Evolutionary conservation across 2,113 vertebrate genomes (phyloP).

Genomic region (Monopterus albus): DNA sequence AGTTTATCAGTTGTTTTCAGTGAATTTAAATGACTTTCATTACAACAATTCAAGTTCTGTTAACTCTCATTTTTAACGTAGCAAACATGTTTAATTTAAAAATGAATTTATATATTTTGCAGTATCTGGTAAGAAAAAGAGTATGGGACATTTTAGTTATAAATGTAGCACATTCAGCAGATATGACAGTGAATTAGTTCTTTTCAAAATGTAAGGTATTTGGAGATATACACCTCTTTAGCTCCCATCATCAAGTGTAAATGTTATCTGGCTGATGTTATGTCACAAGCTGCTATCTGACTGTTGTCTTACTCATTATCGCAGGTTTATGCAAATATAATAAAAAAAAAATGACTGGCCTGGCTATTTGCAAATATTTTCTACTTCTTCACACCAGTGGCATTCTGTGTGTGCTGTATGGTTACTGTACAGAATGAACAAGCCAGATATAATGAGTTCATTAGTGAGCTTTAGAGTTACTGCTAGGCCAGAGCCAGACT

Average conservation of each 20-base stretch:
- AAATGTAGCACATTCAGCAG: background rate
- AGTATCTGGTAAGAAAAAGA: background rate
- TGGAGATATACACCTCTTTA: background rate
- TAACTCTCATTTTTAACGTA: background rate
- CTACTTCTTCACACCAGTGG: too few relatives aligned
- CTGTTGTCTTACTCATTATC: background rate
- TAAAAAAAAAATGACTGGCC: background rate
- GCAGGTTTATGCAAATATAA: background rate
- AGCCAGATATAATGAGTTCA: too few relatives aligned
- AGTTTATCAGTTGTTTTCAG: too few relatives aligned
- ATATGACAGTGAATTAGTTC: background rate
- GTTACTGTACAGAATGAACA: too few relatives aligned
- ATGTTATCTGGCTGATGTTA: background rate
- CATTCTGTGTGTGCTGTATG: too few relatives aligned
- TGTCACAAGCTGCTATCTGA: background rate
- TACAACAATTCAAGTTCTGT: too few relatives aligned
- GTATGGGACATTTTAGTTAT: too few relatives aligned
- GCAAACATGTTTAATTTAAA: background rate
- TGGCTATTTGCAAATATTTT: background rate
- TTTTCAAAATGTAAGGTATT: background rate
- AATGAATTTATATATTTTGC: background rate
- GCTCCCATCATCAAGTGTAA: background rate
- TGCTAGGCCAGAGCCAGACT: too few relatives aligned
- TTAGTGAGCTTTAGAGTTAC: too few relatives aligned
- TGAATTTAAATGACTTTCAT: too few relatives aligned